A percentile compares a stretch with the other conserved stretches of the same genome.
phyloP scores from a whole-genome alignment of 1,140 invertebrate genomes.

The Paracyclopina nana region DNA sequence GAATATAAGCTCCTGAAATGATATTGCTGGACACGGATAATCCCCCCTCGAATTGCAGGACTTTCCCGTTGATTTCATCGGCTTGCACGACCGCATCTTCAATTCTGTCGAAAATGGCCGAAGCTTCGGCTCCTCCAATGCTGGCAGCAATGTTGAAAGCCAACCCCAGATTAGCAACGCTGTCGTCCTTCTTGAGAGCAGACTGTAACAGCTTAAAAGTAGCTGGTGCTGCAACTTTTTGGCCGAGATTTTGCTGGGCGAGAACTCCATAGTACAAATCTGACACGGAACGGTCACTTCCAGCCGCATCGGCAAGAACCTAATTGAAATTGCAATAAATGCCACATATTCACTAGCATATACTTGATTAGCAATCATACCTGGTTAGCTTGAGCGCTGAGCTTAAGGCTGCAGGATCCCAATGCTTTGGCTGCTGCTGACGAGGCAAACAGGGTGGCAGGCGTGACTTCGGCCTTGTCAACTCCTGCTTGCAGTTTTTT shows the following conservation, averaged over 20 bases:
- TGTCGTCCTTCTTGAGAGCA: slow-evolving; percentile 52
- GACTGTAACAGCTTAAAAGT: slow-evolving; percentile 42
- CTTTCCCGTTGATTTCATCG: slow-evolving; percentile 74
- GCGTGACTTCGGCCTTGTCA: too few species aligned
- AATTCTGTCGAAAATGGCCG: slow-evolving; percentile 45
- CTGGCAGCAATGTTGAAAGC: slow-evolving; percentile 6
- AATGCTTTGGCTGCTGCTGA: too few species aligned
- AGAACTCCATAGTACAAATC: slow-evolving; percentile 30
- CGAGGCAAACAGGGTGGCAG: too few species aligned
- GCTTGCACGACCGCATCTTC: slow-evolving; percentile 81
- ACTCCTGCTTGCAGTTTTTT: neutral
- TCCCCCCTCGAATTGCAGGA: slow-evolving; percentile 82
- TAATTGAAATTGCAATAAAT: too few species aligned
- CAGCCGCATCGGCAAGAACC: neutral
- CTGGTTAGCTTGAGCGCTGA: neutral
- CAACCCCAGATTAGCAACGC: slow-evolving; percentile 38
- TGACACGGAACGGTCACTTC: slow-evolving; percentile 20
- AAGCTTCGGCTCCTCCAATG: slow-evolving; percentile 34
- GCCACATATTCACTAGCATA: too few species aligned
- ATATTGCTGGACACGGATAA: slow-evolving; percentile 39
- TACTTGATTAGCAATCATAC: too few species aligned
- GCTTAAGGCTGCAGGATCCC: neutral
- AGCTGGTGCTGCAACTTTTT: slow-evolving; percentile 30
- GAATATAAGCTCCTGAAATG: slow-evolving; percentile 47
- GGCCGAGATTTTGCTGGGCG: slow-evolving; percentile 25